These are phyloP conservation scores for Denticeps clupeoides DNA, from an alignment of 2,797 vertebrate species.

Conservation along the genomic window DNA sequence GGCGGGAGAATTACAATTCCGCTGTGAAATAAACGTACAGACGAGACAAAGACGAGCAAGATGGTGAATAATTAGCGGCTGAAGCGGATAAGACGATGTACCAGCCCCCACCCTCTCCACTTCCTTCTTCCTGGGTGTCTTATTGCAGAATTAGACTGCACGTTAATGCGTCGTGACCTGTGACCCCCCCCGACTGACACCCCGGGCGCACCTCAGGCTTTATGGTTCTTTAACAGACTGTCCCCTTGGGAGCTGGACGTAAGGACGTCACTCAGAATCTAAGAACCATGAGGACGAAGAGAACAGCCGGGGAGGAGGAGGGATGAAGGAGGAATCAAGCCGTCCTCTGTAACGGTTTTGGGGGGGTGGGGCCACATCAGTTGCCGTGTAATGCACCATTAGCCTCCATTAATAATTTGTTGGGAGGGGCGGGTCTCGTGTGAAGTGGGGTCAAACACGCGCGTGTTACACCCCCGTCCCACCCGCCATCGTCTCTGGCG, in stretches of 20 bases:
- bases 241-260: no score
- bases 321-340: conserved; percentile 22
- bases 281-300: no score
- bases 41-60: conserved; percentile 4
- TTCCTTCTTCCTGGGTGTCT: conserved; percentile 20
- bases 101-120: conserved; percentile 10
- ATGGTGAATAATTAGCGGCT: conserved; percentile 19
- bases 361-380: no score
- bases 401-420: conserved; percentile 79
- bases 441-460: conserved; percentile 39
- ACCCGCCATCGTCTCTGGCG: no score
- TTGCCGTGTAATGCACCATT: conserved; percentile 69
- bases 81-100: conserved; percentile 22
- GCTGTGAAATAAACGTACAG: not conserved
- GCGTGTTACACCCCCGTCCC: conserved; percentile 41
- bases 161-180: conserved; percentile 15
- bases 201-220: no score
- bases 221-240: no score
- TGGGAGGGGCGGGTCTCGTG: conserved; percentile 55
- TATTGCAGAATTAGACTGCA: conserved; percentile 21
- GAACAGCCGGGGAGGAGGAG: conserved; percentile 26
- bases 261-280: no score
- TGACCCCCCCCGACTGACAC: no score
- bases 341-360: no score
- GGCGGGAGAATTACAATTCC: not conserved